Conservation (phyloP, 1,140 invertebrate species). For the Sycobia sp. region DNA sequence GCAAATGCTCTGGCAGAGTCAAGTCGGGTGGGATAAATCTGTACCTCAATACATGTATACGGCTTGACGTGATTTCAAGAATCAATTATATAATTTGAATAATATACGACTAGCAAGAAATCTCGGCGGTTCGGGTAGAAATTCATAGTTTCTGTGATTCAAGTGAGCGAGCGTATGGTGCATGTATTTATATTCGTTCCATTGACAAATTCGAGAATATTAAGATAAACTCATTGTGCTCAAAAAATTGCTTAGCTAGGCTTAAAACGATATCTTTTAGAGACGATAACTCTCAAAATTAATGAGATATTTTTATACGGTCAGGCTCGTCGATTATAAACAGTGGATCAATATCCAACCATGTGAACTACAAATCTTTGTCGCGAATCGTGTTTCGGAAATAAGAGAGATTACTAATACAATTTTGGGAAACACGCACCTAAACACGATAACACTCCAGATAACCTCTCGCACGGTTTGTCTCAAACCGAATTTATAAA, state of each 20-base stretch:
- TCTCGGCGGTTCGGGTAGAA: not conserved
- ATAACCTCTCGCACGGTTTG: not conserved
- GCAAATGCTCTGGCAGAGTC: not conserved
- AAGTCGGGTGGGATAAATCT: conserved; percentile 3
- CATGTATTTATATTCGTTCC: not conserved
- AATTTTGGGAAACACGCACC: not conserved
- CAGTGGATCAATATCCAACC: not conserved
- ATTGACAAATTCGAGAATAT: not conserved
- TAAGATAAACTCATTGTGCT: not conserved
- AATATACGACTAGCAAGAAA: not conserved
- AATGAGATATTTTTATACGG: conserved; percentile 9
- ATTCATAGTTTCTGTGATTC: conserved; percentile 18
- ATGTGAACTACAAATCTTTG: not conserved
- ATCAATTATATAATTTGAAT: not conserved
- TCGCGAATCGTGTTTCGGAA: conserved; percentile 4
- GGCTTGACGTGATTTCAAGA: not conserved
- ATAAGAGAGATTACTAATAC: conserved; percentile 1
- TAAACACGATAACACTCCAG: not conserved
- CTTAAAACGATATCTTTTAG: conserved; percentile 9
- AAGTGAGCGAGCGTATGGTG: conserved; percentile 11
- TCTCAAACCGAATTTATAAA: not conserved
- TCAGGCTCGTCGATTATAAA: conserved; percentile 1
- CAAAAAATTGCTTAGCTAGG: conserved; percentile 5
- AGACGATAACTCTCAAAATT: not conserved
- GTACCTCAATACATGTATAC: conserved; percentile 1